These are phyloP conservation scores for Clusia tigrina DNA, from an alignment of 2,888 invertebrate genomes.

Conservation along the genomic window DNA sequence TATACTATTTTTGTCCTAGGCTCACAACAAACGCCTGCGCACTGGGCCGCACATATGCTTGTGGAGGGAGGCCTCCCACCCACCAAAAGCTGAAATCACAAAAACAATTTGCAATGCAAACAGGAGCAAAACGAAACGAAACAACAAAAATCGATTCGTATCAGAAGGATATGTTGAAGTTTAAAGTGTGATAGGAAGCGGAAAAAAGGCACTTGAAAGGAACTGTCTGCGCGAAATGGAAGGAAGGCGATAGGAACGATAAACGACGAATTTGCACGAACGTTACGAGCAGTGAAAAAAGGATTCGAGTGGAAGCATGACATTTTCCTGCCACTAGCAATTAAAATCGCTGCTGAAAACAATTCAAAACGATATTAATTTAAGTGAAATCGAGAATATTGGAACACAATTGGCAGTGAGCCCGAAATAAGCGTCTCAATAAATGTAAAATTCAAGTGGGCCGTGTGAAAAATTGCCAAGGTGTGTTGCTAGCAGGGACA, in stretches of 20 bases:
- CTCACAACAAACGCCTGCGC: constrained; percentile 24
- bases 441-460: neutral
- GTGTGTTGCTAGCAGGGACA: neutral
- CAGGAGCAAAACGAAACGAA: constrained; percentile 48
- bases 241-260: neutral
- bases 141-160: constrained; percentile 36
- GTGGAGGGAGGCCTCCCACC: neutral
- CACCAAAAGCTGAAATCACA: neutral
- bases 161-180: neutral
- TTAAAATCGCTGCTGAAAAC: neutral
- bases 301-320: constrained; percentile 25
- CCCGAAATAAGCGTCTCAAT: neutral
- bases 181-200: neutral
- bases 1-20: constrained; percentile 44
- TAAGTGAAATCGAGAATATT: too few species aligned
- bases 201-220: neutral
- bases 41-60: too few species aligned
- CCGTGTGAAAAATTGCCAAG: neutral
- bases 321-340: constrained; percentile 7
- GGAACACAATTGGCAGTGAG: neutral
- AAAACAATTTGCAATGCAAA: constrained; percentile 9
- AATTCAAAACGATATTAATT: too few species aligned
- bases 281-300: constrained; percentile 11
- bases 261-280: constrained; percentile 1
- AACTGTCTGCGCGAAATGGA: neutral